Conservation (phyloP, 1,140 invertebrate species). For the Drosophila ambigua region DNA sequence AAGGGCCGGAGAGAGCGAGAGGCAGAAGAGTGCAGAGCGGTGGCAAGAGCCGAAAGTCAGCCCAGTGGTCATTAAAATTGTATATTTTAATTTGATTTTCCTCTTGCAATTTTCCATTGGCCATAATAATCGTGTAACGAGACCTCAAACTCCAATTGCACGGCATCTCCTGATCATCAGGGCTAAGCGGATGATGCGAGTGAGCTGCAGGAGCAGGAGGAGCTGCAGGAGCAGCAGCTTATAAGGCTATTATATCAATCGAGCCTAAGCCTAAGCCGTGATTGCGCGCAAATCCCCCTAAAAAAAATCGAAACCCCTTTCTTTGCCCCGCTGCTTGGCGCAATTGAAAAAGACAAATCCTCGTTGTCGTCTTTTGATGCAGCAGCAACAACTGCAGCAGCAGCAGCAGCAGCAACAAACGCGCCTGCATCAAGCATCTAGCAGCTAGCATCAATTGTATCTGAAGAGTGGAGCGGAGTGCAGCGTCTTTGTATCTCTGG, state of each 20-base stretch:
- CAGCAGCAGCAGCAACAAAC: constrained; percentile 24
- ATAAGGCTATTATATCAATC: constrained; percentile 66
- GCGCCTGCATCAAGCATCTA: constrained; percentile 43
- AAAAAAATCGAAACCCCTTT: constrained; percentile 20
- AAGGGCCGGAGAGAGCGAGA: constrained; percentile 34
- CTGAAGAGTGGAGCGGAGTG: constrained; percentile 5
- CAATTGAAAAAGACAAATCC: constrained; percentile 56
- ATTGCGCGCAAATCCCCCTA: constrained; percentile 40
- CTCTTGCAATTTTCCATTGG: constrained; percentile 46
- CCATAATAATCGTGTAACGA: constrained; percentile 69
- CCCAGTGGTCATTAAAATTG: constrained; percentile 74
- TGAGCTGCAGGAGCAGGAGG: constrained; percentile 18
- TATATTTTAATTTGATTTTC: constrained; percentile 83
- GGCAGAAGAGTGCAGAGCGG: neutral
- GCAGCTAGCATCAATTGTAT: constrained; percentile 48
- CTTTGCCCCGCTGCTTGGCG: constrained; percentile 1
- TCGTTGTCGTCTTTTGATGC: constrained; percentile 46
- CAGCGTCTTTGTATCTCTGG: constrained; percentile 48
- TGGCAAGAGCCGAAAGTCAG: constrained; percentile 11
- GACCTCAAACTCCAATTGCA: constrained; percentile 44
- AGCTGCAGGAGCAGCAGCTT: constrained; percentile 48
- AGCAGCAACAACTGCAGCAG: constrained; percentile 35
- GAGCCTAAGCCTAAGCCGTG: constrained; percentile 70
- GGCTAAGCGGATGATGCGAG: constrained; percentile 61
- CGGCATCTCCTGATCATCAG: neutral